Evolutionary conservation across 2,113 vertebrate genomes (phyloP).

Genomic region (Eleginops maclovinus): DNA sequence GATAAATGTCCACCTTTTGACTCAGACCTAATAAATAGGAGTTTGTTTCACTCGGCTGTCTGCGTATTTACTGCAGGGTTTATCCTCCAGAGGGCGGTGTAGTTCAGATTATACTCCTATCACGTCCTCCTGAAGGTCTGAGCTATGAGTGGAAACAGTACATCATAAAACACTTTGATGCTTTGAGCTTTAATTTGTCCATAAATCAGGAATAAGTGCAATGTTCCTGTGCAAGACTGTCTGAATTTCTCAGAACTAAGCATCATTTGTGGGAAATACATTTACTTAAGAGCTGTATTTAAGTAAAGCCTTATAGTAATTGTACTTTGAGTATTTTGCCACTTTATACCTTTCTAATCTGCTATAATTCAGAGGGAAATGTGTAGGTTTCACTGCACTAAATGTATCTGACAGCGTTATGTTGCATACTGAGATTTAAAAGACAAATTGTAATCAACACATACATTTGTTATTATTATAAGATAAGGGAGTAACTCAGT

Average conservation of each 20-base stretch:
- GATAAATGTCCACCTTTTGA: slow-evolving; percentile 79
- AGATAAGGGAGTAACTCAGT: too few relatives aligned
- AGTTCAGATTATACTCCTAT: slow-evolving; percentile 17
- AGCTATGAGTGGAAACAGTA: background rate
- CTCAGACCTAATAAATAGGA: slow-evolving; percentile 73
- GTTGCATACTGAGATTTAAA: too few relatives aligned
- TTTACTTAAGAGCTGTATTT: too few relatives aligned
- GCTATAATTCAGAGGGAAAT: too few relatives aligned
- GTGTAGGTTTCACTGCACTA: too few relatives aligned
- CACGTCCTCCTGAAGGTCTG: background rate
- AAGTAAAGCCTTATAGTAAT: too few relatives aligned
- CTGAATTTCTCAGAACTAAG: slow-evolving; percentile 7
- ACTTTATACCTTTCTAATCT: too few relatives aligned
- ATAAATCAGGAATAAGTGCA: background rate
- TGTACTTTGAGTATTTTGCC: too few relatives aligned
- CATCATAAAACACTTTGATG: slow-evolving; percentile 2
- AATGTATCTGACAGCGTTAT: too few relatives aligned
- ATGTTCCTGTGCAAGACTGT: background rate
- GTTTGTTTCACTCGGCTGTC: slow-evolving; percentile 56
- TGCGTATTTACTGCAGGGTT: background rate
- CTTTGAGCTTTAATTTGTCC: background rate
- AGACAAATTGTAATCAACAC: too few relatives aligned
- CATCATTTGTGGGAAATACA: background rate
- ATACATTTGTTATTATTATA: too few relatives aligned
- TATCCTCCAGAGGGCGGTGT: slow-evolving; percentile 74